Evolutionary conservation across 2,797 vertebrate species (phyloP).

Genomic region (Phoxinus dragarum): DNA sequence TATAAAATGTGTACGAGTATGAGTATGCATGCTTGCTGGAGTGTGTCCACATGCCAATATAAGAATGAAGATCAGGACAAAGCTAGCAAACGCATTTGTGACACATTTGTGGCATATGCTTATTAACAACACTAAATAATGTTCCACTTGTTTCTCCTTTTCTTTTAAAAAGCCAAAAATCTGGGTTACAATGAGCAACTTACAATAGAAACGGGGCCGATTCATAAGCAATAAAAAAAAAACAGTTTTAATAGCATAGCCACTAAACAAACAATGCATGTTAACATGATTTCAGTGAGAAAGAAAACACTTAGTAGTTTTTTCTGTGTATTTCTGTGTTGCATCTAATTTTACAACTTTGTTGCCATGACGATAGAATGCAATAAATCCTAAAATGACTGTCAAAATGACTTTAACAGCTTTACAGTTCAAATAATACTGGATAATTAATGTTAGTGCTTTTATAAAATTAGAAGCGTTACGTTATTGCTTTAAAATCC

Average conservation of each 20-base stretch:
- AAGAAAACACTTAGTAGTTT: neutral
- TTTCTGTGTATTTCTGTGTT: neutral
- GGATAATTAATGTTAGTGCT: neutral
- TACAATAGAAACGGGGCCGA: neutral
- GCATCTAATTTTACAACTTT: conserved; percentile 15
- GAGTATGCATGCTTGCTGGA: conserved; percentile 30
- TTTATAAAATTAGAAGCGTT: neutral
- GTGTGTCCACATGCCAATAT: neutral
- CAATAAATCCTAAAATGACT: neutral
- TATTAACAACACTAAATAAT: neutral
- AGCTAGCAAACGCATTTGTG: conserved; percentile 20
- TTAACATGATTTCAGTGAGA: neutral
- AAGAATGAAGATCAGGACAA: neutral
- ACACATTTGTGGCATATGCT: neutral
- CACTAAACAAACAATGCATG: neutral
- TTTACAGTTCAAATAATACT: neutral
- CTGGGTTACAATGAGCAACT: neutral
- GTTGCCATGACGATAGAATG: conserved; percentile 24
- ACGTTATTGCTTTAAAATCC: neutral
- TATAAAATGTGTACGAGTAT: conserved; percentile 2
- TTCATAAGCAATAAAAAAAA: neutral
- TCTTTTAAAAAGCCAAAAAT: neutral
- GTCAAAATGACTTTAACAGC: neutral
- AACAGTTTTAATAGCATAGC: neutral
- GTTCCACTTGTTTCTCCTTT: neutral